Percentiles rank a stretch among this genome's conserved stretches.
These are phyloP conservation scores for Chaetogeoica ovagalla DNA, from an alignment of 2,888 invertebrate species.

Conservation along the genomic window DNA sequence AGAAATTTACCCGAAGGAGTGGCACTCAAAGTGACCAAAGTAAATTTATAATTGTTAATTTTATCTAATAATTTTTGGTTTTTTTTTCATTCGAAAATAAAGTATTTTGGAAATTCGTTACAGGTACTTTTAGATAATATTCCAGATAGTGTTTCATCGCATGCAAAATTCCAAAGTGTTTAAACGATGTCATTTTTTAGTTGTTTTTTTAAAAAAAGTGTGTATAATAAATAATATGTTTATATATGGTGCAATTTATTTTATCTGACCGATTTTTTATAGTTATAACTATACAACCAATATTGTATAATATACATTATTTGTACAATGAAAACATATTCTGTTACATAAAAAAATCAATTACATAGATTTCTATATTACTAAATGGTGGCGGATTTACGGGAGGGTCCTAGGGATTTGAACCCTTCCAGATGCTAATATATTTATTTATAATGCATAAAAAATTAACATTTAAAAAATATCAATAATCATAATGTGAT, in stretches of 20 bases:
- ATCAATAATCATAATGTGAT: no score
- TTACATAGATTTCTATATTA: no score
- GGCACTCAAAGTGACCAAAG: conserved; percentile 85
- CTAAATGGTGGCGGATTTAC: no score
- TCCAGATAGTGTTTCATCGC: conserved; percentile 36
- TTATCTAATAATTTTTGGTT: background rate
- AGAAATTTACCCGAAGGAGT: conserved; percentile 97
- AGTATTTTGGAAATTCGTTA: conserved; percentile 7
- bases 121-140: conserved; percentile 39
- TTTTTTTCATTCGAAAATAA: background rate
- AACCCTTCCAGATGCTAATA: no score
- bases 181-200: background rate
- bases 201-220: conserved; percentile 9
- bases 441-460: no score
- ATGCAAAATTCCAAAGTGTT: background rate
- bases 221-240: background rate
- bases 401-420: no score
- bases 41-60: conserved; percentile 58
- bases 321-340: no score
- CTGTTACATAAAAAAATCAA: no score
- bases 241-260: background rate
- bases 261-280: background rate
- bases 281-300: background rate
- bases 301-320: no score
- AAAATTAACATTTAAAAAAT: no score